Evolutionary conservation across 1,140 invertebrate genomes (phyloP).

Genomic region (Charaxes varanes): DNA sequence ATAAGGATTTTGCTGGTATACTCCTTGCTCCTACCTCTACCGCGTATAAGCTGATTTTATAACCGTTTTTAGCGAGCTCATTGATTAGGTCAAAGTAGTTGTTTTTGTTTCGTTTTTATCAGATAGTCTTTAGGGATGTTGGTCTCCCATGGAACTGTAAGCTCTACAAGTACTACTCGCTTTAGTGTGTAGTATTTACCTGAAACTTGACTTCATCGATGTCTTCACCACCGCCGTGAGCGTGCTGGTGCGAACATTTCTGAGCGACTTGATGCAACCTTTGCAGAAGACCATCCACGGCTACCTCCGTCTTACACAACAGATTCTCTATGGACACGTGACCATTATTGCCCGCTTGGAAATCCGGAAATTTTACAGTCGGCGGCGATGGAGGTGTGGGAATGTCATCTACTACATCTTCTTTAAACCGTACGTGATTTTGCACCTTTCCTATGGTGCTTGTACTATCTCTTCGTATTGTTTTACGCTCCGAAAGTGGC

Average conservation of each 20-base stretch:
- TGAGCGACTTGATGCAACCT: constrained; percentile 80
- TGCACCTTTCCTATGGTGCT: constrained; percentile 52
- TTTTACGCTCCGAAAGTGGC: constrained; percentile 42
- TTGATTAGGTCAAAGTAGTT: too few relatives aligned
- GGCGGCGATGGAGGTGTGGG: constrained; percentile 67
- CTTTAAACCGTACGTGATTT: constrained; percentile 70
- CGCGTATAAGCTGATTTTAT: too few relatives aligned
- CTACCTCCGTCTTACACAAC: constrained; percentile 79
- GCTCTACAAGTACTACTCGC: too few relatives aligned
- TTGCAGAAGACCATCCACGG: constrained; percentile 78
- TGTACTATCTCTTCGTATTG: constrained; percentile 42
- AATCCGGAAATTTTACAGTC: constrained; percentile 59
- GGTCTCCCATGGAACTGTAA: too few relatives aligned
- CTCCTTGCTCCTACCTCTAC: too few relatives aligned
- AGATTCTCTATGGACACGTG: constrained; percentile 77
- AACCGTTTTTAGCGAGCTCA: too few relatives aligned
- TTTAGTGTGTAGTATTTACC: too few relatives aligned
- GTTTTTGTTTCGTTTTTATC: too few relatives aligned
- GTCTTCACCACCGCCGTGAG: constrained; percentile 79
- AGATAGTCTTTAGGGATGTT: too few relatives aligned
- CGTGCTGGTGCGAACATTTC: constrained; percentile 80
- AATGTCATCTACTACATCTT: constrained; percentile 63
- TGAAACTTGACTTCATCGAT: constrained; percentile 84
- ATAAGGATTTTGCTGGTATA: too few relatives aligned
- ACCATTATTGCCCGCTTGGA: constrained; percentile 70